Percentiles rank a stretch among this genome's conserved stretches.
Conservation (phyloP, 2,113 vertebrate species). For the Nibea albiflora region DNA sequence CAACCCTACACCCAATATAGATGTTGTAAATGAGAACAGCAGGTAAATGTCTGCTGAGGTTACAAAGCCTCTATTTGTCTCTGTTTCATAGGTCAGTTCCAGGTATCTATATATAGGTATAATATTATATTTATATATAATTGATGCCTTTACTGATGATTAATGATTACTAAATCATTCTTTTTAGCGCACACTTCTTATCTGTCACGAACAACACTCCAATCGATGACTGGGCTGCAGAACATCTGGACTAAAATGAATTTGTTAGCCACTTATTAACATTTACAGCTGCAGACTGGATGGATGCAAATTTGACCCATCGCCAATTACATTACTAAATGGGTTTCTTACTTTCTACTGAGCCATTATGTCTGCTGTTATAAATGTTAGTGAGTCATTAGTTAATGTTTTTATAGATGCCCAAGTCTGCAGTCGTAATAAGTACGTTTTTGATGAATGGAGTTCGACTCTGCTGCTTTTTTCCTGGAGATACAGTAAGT, state of each 20-base stretch:
- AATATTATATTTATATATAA: no score
- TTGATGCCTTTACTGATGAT: not conserved
- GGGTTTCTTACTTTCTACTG: constrained; percentile 21
- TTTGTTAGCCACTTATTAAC: constrained; percentile 2
- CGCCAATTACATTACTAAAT: constrained; percentile 12
- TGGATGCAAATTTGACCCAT: not conserved
- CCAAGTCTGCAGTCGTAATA: not conserved
- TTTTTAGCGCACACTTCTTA: not conserved
- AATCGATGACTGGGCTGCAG: not conserved
- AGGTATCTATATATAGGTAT: not conserved
- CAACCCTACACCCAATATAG: not conserved
- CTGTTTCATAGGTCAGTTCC: not conserved
- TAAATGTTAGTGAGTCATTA: constrained; percentile 13
- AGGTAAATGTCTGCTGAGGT: constrained; percentile 3
- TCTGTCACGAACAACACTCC: not conserved
- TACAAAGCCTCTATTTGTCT: not conserved
- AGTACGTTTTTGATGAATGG: not conserved
- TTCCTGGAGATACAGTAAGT: not conserved
- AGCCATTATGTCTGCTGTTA: not conserved
- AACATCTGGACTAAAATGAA: not conserved
- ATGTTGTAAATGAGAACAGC: not conserved
- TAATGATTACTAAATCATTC: not conserved
- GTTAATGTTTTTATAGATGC: not conserved
- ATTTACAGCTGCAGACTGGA: not conserved
- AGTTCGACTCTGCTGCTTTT: not conserved